Conservation (phyloP, 2,888 invertebrate genomes). For the Thera britannica region DNA sequence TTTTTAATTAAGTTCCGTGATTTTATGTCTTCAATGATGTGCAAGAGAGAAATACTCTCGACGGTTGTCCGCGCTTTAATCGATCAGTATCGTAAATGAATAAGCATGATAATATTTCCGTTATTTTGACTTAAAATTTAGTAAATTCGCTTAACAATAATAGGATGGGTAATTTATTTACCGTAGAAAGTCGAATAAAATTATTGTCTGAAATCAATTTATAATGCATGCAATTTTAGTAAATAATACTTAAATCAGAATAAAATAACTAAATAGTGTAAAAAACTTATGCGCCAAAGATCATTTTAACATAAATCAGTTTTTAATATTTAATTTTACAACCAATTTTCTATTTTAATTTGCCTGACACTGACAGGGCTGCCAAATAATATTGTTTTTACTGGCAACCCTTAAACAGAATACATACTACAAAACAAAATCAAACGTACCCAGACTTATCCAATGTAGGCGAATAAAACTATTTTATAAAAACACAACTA, state of each 20-base stretch:
- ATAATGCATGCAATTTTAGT: neutral
- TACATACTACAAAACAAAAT: neutral
- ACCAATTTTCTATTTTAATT: neutral
- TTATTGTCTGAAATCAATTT: slow-evolving; percentile 5
- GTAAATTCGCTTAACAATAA: slow-evolving; percentile 53
- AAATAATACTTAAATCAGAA: neutral
- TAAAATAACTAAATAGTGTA: neutral
- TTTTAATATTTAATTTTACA: neutral
- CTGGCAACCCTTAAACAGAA: neutral
- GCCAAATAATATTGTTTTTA: neutral
- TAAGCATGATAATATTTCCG: slow-evolving; percentile 11
- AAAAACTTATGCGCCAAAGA: neutral
- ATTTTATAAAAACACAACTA: neutral
- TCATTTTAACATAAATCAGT: neutral
- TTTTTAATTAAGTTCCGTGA: no score
- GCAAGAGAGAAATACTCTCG: no score
- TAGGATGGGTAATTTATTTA: slow-evolving; percentile 15
- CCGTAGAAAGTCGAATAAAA: neutral
- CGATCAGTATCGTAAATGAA: neutral
- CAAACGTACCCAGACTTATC: neutral
- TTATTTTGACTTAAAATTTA: slow-evolving; percentile 48
- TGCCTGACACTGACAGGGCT: neutral
- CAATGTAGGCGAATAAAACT: neutral
- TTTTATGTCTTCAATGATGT: no score
- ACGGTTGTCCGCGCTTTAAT: neutral